These are phyloP conservation scores for Vultur gryphus DNA, from an alignment of 2,797 vertebrate species.

Conservation along the genomic window DNA sequence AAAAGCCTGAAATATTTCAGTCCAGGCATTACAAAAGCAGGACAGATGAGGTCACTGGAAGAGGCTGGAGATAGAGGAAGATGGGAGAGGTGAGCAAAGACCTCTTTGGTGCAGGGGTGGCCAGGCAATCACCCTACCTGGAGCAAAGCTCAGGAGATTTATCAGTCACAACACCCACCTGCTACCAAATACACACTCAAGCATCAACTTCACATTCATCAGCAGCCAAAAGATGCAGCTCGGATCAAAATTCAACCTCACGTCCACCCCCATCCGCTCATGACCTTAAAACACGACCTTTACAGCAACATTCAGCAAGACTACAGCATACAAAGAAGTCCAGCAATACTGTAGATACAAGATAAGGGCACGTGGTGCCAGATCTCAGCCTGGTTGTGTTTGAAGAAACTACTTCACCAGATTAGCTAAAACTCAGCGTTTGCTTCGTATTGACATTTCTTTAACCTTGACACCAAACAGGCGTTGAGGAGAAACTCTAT, in stretches of 20 bases:
- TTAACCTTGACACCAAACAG: neutral
- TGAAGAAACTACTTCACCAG: neutral
- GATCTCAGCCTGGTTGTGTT: neutral
- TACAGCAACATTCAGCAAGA: neutral
- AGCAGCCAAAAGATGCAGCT: neutral
- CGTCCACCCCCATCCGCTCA: neutral
- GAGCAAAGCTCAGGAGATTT: neutral
- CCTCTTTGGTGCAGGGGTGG: fast-evolving
- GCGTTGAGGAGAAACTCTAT: fast-evolving
- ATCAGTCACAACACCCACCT: neutral
- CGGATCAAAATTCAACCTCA: neutral
- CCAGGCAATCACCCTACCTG: neutral
- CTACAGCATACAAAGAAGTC: fast-evolving
- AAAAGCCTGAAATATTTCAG: neutral
- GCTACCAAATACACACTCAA: neutral
- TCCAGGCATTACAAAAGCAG: neutral
- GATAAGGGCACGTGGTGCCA: fast-evolving
- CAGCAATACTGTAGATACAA: neutral
- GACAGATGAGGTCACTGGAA: neutral
- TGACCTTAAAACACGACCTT: neutral
- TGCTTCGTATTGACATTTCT: neutral
- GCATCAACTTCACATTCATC: neutral
- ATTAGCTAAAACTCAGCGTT: neutral
- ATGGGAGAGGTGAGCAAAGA: neutral
- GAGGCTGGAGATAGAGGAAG: neutral